A percentile compares a stretch with the other conserved stretches of the same genome.
These are phyloP conservation scores for Orientallactaga sibirica DNA, from an alignment of 2,797 vertebrate genomes.

Conservation along the genomic window DNA sequence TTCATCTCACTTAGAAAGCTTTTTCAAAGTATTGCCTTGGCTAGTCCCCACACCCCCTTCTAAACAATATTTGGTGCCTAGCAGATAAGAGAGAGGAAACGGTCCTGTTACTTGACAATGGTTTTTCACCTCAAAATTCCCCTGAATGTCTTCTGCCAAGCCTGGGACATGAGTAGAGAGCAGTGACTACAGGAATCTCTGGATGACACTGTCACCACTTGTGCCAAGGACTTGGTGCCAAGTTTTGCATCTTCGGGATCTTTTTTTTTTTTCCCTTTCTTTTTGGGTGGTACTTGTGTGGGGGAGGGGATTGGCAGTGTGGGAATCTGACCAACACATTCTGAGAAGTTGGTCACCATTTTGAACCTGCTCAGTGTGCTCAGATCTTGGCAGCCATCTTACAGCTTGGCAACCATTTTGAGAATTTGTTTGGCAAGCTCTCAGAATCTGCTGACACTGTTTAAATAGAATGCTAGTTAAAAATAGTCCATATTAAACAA, in stretches of 20 bases:
- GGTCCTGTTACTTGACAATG: conserved; percentile 76
- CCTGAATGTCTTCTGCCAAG: conserved; percentile 89
- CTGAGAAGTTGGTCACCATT: conserved; percentile 88
- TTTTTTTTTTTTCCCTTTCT: conserved; percentile 61
- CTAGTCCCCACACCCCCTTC: neutral
- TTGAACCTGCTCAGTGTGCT: conserved; percentile 88
- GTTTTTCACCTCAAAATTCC: conserved; percentile 87
- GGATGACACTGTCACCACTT: conserved; percentile 92
- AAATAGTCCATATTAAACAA: conserved; percentile 88
- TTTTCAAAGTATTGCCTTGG: conserved; percentile 39
- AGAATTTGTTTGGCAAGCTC: conserved; percentile 92
- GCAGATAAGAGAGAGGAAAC: conserved; percentile 82
- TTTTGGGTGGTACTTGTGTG: conserved; percentile 26
- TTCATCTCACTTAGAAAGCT: neutral
- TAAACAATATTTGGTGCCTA: conserved; percentile 63
- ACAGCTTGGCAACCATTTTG: conserved; percentile 99
- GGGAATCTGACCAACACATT: conserved; percentile 79
- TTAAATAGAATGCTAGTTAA: conserved; percentile 90
- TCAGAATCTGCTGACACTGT: conserved; percentile 91
- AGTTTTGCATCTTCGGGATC: conserved; percentile 90
- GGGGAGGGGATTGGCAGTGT: neutral
- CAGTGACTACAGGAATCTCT: conserved; percentile 94
- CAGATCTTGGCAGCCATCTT: conserved; percentile 97
- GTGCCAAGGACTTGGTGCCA: conserved; percentile 95
- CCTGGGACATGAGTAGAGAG: conserved; percentile 90